Evolutionary conservation across 1,140 invertebrate species (phyloP).

Genomic region (Ylistrum balloti): DNA sequence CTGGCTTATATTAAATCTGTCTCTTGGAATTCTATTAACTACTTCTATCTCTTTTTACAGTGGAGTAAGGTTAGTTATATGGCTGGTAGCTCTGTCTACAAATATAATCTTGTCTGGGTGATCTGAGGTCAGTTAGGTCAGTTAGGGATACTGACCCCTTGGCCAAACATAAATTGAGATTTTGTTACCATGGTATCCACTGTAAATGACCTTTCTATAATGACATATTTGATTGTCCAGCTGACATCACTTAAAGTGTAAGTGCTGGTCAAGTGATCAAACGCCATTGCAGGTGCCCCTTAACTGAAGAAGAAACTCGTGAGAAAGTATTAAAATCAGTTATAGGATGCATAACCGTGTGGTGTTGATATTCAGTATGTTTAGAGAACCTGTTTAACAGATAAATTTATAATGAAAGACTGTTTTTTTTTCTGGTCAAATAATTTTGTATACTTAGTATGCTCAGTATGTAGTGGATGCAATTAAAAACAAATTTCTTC

Average conservation of each 20-base stretch:
- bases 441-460: slow-evolving; percentile 23
- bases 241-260: neutral
- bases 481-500: neutral
- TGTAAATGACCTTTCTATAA: neutral
- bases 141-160: neutral
- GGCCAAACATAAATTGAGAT: neutral
- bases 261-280: slow-evolving; percentile 6
- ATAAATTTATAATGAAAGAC: neutral
- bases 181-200: neutral
- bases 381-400: neutral
- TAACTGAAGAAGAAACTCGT: neutral
- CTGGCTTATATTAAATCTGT: no score
- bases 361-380: neutral
- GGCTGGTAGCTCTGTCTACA: neutral
- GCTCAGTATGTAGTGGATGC: neutral
- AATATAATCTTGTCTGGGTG: neutral
- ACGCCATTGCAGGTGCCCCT: neutral
- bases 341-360: neutral
- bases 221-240: neutral
- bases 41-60: neutral
- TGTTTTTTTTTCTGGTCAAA: neutral
- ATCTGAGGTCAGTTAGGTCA: neutral
- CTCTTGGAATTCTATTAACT: neutral
- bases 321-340: neutral
- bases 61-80: neutral